Evolutionary conservation across 2,888 invertebrate genomes (phyloP), one percentile per base, ranked within the genome.

Genomic region (Microplitis deprimator): DNA sequence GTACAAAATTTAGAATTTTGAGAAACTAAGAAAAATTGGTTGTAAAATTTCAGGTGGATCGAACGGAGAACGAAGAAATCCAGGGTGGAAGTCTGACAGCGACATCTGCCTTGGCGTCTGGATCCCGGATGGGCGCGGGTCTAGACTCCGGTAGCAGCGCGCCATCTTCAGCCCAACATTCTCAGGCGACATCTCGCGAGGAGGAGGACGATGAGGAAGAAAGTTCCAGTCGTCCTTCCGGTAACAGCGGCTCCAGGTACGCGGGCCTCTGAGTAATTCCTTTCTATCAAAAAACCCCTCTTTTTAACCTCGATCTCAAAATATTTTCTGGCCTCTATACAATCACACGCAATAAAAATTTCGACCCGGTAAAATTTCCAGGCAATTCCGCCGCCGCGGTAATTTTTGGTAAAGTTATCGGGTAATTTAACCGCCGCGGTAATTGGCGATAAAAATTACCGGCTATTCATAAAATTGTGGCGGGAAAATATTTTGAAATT

Each of bases 151-250:
- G 88, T 79, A 89, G 88, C 85, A 89, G 89, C 82, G 89, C 89
- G 73, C 89, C 87, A 77, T 88, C 89, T 78, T 89, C 89, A 79
- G 88, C 84, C 77, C 87, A 91, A 5, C 91, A 92, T 20, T 93
- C 93, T 16, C 91, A 93, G 82, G 92, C 93, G 77, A 93, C 93
- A 29, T 94, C 94, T 73, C 92, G 93, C 80, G 94, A 94, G 84
- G 95, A 95, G 80, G 93, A 90, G 76, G 90, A 90, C 80, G 90
- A 90, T 79, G 90, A 90, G 68, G 94, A 95, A 68, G 89, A 89
- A 79, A 89, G 88, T 84, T 89, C 87, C 78, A 85, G 88, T 65
- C 85, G 85, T 77, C 86, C 87, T 40, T 86, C 87, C 61, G 85
- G 87, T 70, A 87, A 86, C 77, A 84, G 87, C 77, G 87, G 88